Percentiles rank a stretch among this genome's conserved stretches.
Evolutionary conservation across 2,888 invertebrate genomes (phyloP).

Genomic region (Eudemis profundana): DNA sequence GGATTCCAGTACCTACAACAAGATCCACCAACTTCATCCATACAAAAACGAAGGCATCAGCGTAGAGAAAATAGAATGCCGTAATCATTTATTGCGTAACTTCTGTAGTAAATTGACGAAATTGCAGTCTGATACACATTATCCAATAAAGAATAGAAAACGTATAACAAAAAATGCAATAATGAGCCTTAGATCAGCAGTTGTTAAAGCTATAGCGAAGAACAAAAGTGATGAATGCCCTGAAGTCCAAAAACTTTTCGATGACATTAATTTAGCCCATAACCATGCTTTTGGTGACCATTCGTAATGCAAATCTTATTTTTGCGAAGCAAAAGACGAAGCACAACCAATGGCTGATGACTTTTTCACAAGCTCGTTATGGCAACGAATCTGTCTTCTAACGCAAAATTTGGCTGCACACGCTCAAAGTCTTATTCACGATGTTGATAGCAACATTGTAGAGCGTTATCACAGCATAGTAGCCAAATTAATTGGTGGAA

Average conservation of each 20-base stretch:
- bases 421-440: conserved; percentile 8
- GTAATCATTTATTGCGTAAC: conserved; percentile 35
- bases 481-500: conserved; percentile 56
- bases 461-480: conserved; percentile 54
- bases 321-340: conserved; percentile 2
- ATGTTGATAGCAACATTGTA: conserved; percentile 52
- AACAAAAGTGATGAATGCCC: conserved; percentile 14
- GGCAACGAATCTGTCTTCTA: conserved; percentile 4
- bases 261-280: background rate
- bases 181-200: background rate
- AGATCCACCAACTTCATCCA: conserved; percentile 22
- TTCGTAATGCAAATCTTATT: background rate
- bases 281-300: conserved; percentile 12
- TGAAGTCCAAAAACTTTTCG: background rate
- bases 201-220: conserved; percentile 3
- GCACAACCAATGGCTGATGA: background rate
- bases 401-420: too few species aligned
- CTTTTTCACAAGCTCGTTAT: background rate
- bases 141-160: conserved; percentile 9
- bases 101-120: conserved; percentile 6
- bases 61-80: conserved; percentile 38
- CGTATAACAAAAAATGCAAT: background rate
- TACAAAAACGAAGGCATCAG: conserved; percentile 21
- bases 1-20: conserved; percentile 3
- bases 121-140: conserved; percentile 1